Evolutionary conservation across 2,888 invertebrate genomes (phyloP), one percentile per base, ranked within the genome.

Genomic region (Drosophila melanocephala): DNA sequence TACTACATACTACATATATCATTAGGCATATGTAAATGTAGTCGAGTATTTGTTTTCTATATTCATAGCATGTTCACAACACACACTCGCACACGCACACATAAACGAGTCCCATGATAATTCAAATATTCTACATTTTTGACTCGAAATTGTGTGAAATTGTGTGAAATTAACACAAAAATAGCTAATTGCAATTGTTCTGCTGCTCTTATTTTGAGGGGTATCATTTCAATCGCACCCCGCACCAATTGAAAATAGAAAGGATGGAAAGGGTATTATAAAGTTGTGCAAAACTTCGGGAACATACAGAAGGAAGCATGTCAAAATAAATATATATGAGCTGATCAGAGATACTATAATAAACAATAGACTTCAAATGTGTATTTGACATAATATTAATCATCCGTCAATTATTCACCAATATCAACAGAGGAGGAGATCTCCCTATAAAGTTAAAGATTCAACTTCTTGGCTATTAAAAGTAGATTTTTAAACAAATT

Each of bases 101-200:
- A 55, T n/a, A 14, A 30, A 16, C 26, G 16, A 42, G 28, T 35
- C 35, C 14, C 52, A n/a, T 52, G 59, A 52, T 35, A 35, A 71
- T 71, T 71, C 50, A 12, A 39, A 75, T 44, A 53, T 62, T 39
- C 61, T 37, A 35, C 51, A 50, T 55, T 28, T 62, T 62, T 65
- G 37, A 42, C 51, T 33, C 72, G 56, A 30, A 35, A 51, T 65
- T 26, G 57, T 65, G 57, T 68, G 56, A 30, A 35, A 51, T 65
- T 26, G 57, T 65, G 57, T 68, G 50, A 67, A 78, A 78, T 63
- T 61, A 51, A 66, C 61, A 67, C 72, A 56, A 74, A 64, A 74
- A 42, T 73, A 56, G 44, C 52, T 71, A 75, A 79, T 69, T 75
- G 67, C 72, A 70, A 60, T 66, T 44, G 33, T 30, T 28, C 7